These are phyloP conservation scores for Agrypnus murinus DNA, from an alignment of 2,888 invertebrate genomes.

Conservation along the genomic window DNA sequence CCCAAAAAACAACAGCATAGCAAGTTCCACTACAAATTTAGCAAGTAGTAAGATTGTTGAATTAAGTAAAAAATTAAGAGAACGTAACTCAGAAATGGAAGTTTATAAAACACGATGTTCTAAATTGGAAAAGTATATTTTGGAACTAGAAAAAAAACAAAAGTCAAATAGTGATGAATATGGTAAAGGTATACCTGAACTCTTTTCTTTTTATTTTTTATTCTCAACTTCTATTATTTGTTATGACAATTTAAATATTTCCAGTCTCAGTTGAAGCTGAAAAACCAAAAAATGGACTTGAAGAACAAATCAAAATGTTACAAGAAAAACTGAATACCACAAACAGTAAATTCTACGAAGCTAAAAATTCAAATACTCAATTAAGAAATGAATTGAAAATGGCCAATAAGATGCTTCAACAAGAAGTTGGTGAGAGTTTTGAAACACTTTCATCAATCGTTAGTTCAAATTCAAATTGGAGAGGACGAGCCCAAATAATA, in stretches of 20 bases:
- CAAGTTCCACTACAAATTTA: conserved; percentile 72
- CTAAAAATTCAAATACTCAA: conserved; percentile 80
- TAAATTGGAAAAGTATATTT: conserved; percentile 70
- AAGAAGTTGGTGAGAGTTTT: conserved; percentile 84
- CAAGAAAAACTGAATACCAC: conserved; percentile 76
- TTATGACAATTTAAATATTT: conserved; percentile 13
- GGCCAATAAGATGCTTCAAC: conserved; percentile 83
- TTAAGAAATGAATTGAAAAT: conserved; percentile 82
- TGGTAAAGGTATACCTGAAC: neutral
- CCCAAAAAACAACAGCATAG: conserved; percentile 71
- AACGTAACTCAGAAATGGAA: conserved; percentile 78
- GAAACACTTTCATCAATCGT: conserved; percentile 77
- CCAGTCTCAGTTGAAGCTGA: conserved; percentile 36
- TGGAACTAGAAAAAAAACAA: conserved; percentile 36
- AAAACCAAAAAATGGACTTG: conserved; percentile 66
- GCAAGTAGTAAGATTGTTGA: conserved; percentile 80
- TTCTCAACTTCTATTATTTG: neutral
- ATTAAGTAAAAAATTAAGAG: conserved; percentile 79
- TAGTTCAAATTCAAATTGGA: conserved; percentile 79
- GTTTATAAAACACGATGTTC: conserved; percentile 76
- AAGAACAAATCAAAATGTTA: conserved; percentile 75
- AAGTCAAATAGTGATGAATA: conserved; percentile 11
- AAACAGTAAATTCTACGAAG: conserved; percentile 80
- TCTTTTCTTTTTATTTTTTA: neutral
- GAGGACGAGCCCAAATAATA: conserved; percentile 86